These are phyloP conservation scores for Acomys russatus DNA, from an alignment of 2,797 vertebrate genomes.

Conservation along the genomic window DNA sequence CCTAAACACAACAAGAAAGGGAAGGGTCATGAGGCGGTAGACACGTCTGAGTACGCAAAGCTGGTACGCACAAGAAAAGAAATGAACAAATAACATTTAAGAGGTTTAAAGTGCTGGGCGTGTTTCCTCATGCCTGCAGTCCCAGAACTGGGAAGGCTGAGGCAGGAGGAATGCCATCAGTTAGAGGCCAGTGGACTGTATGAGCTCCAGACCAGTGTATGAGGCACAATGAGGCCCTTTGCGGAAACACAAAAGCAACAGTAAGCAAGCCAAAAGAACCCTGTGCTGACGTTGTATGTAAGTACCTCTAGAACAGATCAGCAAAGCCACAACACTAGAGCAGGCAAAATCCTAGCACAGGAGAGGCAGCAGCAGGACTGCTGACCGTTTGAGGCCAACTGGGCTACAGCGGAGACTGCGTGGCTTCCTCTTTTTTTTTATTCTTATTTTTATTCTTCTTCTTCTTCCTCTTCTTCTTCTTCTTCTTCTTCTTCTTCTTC, in stretches of 20 bases:
- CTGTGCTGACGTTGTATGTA: background rate
- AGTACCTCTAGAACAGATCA: background rate
- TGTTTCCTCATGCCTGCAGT: background rate
- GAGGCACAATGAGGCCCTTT: background rate
- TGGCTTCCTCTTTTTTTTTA: background rate
- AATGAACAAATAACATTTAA: background rate
- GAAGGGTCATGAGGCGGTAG: background rate
- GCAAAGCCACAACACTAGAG: background rate
- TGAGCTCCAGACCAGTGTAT: background rate
- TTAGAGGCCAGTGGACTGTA: background rate
- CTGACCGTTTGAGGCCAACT: background rate
- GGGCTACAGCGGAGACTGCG: background rate
- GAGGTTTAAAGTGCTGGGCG: background rate
- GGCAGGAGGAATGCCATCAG: background rate
- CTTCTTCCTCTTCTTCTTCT: no score
- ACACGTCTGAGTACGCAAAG: background rate
- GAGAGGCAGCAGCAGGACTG: background rate
- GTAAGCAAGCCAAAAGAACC: background rate
- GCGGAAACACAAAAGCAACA: background rate
- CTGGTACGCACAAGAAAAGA: slow-evolving; percentile 28
- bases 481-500: no score
- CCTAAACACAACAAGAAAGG: background rate
- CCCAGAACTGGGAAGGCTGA: background rate
- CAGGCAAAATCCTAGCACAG: background rate
- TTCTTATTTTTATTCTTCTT: no score